These are phyloP conservation scores for Xyrauchen texanus DNA, from an alignment of 2,113 vertebrate genomes.

Conservation along the genomic window DNA sequence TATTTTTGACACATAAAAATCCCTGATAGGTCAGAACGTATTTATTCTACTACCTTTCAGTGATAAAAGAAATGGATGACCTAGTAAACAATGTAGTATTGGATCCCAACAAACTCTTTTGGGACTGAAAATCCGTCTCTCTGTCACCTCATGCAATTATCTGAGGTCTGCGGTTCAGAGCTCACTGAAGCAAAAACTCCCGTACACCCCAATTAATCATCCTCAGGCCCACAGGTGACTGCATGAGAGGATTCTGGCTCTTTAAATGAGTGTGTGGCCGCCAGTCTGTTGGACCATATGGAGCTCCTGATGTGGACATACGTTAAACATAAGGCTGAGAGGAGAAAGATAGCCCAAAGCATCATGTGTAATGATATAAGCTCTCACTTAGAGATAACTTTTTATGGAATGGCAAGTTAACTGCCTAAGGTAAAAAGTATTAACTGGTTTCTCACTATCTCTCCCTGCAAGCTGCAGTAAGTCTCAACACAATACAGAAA, in stretches of 20 bases:
- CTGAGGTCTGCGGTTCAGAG: constrained; percentile 34
- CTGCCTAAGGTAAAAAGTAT: neutral
- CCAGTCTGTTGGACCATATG: constrained; percentile 37
- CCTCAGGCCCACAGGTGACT: constrained; percentile 15
- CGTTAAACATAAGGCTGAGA: constrained; percentile 36
- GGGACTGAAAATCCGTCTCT: neutral
- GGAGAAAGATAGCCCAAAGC: constrained; percentile 4
- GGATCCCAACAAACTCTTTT: constrained; percentile 12
- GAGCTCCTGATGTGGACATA: constrained; percentile 35
- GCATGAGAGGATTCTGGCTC: neutral
- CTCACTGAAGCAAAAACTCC: constrained; percentile 50
- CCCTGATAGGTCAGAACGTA: constrained; percentile 34
- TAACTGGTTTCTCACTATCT: constrained; percentile 1
- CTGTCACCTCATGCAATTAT: constrained; percentile 39
- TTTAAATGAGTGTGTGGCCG: constrained; percentile 34
- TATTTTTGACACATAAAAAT: constrained; percentile 7
- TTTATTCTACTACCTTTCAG: constrained; percentile 31
- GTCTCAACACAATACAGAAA: constrained; percentile 16
- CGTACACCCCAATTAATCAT: constrained; percentile 48
- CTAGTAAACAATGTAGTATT: constrained; percentile 21
- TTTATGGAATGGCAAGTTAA: constrained; percentile 39
- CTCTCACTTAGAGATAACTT: constrained; percentile 40
- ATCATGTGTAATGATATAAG: constrained; percentile 57
- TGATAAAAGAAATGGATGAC: constrained; percentile 39
- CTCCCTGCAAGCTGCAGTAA: constrained; percentile 6